phyloP scores from a whole-genome alignment of 2,888 invertebrate species.

The Ecdyonurus torrentis region DNA sequence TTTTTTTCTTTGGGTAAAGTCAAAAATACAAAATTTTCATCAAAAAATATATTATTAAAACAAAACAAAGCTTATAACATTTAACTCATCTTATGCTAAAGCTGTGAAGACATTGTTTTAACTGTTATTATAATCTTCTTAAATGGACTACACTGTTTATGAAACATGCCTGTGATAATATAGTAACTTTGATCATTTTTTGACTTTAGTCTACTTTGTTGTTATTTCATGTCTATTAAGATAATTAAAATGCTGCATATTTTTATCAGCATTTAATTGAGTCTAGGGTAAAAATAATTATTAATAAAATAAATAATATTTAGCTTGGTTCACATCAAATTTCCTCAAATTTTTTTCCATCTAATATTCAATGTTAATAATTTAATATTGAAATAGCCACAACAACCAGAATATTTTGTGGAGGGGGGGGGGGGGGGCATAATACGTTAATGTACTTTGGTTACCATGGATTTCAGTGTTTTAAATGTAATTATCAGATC shows the following conservation, averaged over 20 bases:
- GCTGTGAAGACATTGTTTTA: neutral
- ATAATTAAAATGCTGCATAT: conserved; percentile 23
- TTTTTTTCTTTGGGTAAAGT: too few species aligned
- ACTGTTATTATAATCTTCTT: conserved; percentile 7
- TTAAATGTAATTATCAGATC: too few species aligned
- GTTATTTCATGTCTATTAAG: conserved; percentile 15
- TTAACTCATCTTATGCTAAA: conserved; percentile 5
- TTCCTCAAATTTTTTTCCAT: too few species aligned
- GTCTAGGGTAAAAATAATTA: neutral
- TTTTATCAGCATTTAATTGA: conserved; percentile 6
- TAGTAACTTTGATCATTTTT: conserved; percentile 48
- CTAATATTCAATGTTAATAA: too few species aligned
- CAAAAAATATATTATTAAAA: neutral
- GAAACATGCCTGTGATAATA: conserved; percentile 49
- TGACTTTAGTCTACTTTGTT: conserved; percentile 36
- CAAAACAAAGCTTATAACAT: neutral
- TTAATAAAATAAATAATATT: neutral
- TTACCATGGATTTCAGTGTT: too few species aligned
- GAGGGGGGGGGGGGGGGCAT: too few species aligned
- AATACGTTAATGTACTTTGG: too few species aligned
- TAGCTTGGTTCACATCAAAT: neutral
- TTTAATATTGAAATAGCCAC: too few species aligned
- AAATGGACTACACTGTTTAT: conserved; percentile 7
- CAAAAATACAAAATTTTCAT: neutral
- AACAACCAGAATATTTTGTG: too few species aligned